A percentile compares a stretch with the other conserved stretches of the same genome.
Evolutionary conservation across 2,113 vertebrate species (phyloP).

Genomic region (Apaloderma vittatum): DNA sequence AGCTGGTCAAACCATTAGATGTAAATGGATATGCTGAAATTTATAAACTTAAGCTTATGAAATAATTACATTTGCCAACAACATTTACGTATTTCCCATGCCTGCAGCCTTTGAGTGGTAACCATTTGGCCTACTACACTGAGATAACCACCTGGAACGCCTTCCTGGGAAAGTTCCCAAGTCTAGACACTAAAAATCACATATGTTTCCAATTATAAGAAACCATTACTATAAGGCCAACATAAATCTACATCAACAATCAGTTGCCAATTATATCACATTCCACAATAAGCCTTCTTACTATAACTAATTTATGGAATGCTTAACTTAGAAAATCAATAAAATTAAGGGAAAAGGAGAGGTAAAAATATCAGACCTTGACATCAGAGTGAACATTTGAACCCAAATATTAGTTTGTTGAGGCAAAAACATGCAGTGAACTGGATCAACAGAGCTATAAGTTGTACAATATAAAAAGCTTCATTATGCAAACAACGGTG

Average conservation of each 20-base stretch:
- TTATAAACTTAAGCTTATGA: conserved; percentile 25
- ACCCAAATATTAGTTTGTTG: neutral
- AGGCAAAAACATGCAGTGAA: neutral
- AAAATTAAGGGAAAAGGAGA: conserved; percentile 26
- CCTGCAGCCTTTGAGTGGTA: conserved; percentile 59
- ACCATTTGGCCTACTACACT: conserved; percentile 64
- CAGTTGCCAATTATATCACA: conserved; percentile 72
- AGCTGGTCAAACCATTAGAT: conserved; percentile 1
- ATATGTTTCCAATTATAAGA: conserved; percentile 76
- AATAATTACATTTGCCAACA: conserved; percentile 46
- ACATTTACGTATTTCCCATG: conserved; percentile 38
- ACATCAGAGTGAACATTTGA: conserved; percentile 55
- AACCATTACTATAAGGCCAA: conserved; percentile 56
- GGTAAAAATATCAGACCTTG: conserved; percentile 45
- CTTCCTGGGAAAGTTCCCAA: conserved; percentile 80
- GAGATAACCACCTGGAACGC: conserved; percentile 80
- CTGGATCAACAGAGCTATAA: neutral
- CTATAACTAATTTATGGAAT: conserved; percentile 62
- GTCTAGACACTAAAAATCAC: conserved; percentile 78
- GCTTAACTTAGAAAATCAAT: conserved; percentile 51
- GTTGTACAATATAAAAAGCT: neutral
- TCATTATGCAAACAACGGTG: neutral
- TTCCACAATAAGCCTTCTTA: conserved; percentile 55
- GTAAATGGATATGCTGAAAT: neutral
- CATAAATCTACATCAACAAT: conserved; percentile 68